A percentile compares a stretch with the other conserved stretches of the same genome.
phyloP scores from a whole-genome alignment of 1,140 invertebrate genomes.

The Psix sp. region DNA sequence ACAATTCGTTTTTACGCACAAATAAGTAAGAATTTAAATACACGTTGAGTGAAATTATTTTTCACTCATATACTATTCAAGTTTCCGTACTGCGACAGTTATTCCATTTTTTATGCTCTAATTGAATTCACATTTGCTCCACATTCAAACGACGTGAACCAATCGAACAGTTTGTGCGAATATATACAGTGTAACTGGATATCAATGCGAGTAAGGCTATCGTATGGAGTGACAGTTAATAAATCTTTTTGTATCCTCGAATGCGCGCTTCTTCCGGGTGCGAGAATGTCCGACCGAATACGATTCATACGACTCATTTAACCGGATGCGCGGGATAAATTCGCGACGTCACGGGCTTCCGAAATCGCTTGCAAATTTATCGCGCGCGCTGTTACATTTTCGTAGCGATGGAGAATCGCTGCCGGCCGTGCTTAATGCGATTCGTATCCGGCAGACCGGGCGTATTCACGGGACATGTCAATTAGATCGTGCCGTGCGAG shows the following conservation, averaged over 20 bases:
- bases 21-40: too few species aligned
- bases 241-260: slow-evolving; percentile 46
- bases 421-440: slow-evolving; percentile 70
- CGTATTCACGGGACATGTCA: slow-evolving; percentile 70
- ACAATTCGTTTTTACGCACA: too few species aligned
- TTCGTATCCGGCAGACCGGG: slow-evolving; percentile 67
- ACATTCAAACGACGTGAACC: too few species aligned
- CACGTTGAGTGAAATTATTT: too few species aligned
- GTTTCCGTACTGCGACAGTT: too few species aligned
- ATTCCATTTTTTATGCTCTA: too few species aligned
- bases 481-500: slow-evolving; percentile 65
- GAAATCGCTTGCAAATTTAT: slow-evolving; percentile 60
- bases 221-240: slow-evolving; percentile 23
- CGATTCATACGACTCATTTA: slow-evolving; percentile 47
- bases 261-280: slow-evolving; percentile 32
- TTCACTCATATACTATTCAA: too few species aligned
- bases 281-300: slow-evolving; percentile 22
- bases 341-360: slow-evolving; percentile 50
- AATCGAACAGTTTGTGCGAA: too few species aligned
- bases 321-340: slow-evolving; percentile 49
- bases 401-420: slow-evolving; percentile 42
- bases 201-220: slow-evolving; percentile 18
- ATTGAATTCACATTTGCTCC: too few species aligned
- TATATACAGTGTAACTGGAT: too few species aligned
- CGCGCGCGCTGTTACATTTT: slow-evolving; percentile 34